These are phyloP conservation scores for Ivindomyrus marchei DNA, from an alignment of 2,113 vertebrate species.

Conservation along the genomic window DNA sequence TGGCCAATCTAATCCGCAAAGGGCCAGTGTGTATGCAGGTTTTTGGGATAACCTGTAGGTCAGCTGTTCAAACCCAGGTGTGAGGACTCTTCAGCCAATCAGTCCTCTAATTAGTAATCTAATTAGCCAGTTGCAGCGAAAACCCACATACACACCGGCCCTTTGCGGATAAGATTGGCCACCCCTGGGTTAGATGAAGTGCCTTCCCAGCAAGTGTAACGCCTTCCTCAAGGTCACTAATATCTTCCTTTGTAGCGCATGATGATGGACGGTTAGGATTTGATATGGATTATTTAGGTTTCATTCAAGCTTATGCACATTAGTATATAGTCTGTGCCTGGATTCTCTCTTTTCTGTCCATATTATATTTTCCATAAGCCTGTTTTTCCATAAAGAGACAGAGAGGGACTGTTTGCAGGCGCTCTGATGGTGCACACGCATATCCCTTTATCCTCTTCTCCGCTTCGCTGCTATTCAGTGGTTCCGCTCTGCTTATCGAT, in stretches of 20 bases:
- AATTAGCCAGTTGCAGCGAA: too few relatives aligned
- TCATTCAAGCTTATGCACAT: background rate
- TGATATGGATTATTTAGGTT: background rate
- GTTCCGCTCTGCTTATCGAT: background rate
- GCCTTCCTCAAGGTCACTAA: background rate
- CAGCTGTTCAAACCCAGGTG: too few relatives aligned
- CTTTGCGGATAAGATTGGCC: too few relatives aligned
- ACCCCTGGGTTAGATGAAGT: background rate
- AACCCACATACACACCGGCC: too few relatives aligned
- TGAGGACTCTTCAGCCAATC: too few relatives aligned
- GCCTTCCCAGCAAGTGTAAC: background rate
- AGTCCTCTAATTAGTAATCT: too few relatives aligned
- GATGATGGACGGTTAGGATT: background rate
- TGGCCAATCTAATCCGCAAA: too few relatives aligned
- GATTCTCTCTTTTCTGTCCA: background rate
- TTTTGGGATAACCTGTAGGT: too few relatives aligned
- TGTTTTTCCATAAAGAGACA: background rate
- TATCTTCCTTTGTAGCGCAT: background rate
- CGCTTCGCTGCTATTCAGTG: background rate
- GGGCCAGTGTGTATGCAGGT: too few relatives aligned
- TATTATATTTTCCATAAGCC: background rate
- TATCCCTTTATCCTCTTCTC: background rate
- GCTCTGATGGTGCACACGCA: background rate
- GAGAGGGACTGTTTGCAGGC: background rate
- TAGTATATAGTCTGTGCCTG: background rate